phyloP scores from a whole-genome alignment of 2,113 vertebrate species.

The Hippocampus guttulatus region DNA sequence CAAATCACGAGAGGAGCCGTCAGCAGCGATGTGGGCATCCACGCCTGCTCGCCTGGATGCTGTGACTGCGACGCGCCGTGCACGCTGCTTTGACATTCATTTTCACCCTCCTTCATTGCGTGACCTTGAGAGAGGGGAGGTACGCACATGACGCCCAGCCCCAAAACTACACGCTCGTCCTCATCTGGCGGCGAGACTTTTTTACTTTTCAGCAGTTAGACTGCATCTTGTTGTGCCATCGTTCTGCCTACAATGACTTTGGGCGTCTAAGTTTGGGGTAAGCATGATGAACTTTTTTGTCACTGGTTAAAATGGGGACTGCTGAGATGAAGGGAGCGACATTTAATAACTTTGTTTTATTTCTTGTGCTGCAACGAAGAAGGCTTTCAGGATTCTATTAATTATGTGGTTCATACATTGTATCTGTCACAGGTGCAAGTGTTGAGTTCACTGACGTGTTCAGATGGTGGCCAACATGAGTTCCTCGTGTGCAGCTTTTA shows the following conservation, averaged over 20 bases:
- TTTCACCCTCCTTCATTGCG: not conserved
- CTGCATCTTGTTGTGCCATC: slow-evolving; percentile 5
- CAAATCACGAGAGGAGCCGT: not conserved
- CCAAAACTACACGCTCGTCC: slow-evolving; percentile 1
- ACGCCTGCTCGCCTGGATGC: not conserved
- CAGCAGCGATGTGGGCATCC: not conserved
- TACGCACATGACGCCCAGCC: slow-evolving; percentile 7
- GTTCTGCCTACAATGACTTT: slow-evolving; percentile 4
- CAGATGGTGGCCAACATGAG: slow-evolving; percentile 23
- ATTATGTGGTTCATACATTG: slow-evolving; percentile 3
- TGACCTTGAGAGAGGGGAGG: slow-evolving; percentile 31
- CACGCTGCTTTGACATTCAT: not conserved
- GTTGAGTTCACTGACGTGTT: slow-evolving; percentile 25
- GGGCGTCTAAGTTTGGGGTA: slow-evolving; percentile 33
- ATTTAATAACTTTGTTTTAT: not conserved
- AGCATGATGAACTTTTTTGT: slow-evolving; percentile 25
- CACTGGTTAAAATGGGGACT: not conserved
- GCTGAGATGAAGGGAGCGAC: not conserved
- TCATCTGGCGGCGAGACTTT: slow-evolving; percentile 16
- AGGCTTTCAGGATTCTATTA: not conserved
- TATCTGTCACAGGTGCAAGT: slow-evolving; percentile 34
- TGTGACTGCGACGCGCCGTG: not conserved
- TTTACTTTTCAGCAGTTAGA: slow-evolving; percentile 25
- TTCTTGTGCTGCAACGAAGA: not conserved
- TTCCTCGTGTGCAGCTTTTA: slow-evolving; percentile 7